These are phyloP conservation scores for Oncorhynchus clarkii DNA, from an alignment of 2,113 vertebrate genomes.

Conservation along the genomic window DNA sequence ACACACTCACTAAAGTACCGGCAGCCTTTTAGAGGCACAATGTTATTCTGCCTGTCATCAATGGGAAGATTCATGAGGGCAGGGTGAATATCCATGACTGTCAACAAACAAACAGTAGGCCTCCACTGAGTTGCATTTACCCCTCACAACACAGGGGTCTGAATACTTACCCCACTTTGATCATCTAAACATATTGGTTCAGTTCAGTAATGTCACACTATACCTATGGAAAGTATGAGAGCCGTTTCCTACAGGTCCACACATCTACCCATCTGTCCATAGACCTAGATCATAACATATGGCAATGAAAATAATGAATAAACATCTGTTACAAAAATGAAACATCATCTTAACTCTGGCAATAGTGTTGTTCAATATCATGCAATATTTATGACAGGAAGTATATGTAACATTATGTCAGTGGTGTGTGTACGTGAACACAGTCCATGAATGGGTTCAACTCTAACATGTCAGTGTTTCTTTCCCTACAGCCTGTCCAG, in stretches of 20 bases:
- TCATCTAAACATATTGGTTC: neutral
- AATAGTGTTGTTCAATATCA: neutral
- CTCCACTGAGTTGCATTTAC: neutral
- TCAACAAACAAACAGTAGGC: no score
- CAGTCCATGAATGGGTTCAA: neutral
- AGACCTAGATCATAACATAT: neutral
- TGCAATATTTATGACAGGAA: neutral
- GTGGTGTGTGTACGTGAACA: neutral
- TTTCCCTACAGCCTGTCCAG: conserved; percentile 24
- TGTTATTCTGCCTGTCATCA: no score
- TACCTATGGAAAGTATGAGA: no score
- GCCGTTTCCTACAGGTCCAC: no score
- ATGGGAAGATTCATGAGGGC: no score
- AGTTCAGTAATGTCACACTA: no score
- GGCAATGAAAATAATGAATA: neutral
- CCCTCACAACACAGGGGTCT: neutral
- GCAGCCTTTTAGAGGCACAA: no score
- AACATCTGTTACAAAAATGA: neutral
- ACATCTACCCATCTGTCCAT: neutral
- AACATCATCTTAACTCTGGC: neutral
- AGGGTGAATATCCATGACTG: no score
- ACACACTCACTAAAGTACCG: no score
- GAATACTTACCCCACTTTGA: neutral
- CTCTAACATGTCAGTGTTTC: conserved; percentile 7
- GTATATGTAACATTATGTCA: neutral